These are phyloP conservation scores for Rhinolophus sinicus DNA, from an alignment of 2,113 vertebrate genomes.

Conservation along the genomic window DNA sequence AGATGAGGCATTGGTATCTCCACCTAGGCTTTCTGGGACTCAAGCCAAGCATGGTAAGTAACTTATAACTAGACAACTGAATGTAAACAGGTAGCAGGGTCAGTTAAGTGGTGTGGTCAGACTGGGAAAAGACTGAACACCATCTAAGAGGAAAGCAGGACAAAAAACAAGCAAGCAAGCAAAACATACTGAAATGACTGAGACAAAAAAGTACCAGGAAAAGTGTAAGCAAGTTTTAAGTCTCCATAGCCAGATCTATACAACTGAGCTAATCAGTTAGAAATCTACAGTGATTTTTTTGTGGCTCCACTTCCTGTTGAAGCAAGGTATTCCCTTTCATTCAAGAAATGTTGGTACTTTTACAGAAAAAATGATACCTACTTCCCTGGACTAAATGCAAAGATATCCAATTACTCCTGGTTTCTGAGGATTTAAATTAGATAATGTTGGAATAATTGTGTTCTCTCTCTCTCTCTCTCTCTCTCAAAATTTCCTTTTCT, in stretches of 20 bases:
- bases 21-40: neutral
- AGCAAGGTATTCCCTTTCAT: neutral
- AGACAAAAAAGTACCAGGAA: neutral
- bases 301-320: neutral
- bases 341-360: neutral
- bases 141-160: neutral
- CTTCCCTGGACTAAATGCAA: neutral
- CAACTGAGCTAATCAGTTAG: neutral
- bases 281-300: neutral
- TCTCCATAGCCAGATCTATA: neutral
- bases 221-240: neutral
- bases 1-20: neutral
- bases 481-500: neutral
- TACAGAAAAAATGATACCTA: neutral
- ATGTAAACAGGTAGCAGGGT: neutral
- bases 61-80: neutral
- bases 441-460: neutral
- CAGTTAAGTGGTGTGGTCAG: neutral
- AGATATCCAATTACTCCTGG: neutral
- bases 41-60: neutral
- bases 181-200: too few relatives aligned
- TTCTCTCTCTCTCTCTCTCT: neutral
- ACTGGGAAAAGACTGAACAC: neutral
- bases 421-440: neutral
- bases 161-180: neutral